Evolutionary conservation across 2,113 vertebrate genomes (phyloP).

Genomic region (Vanacampus margaritifer): DNA sequence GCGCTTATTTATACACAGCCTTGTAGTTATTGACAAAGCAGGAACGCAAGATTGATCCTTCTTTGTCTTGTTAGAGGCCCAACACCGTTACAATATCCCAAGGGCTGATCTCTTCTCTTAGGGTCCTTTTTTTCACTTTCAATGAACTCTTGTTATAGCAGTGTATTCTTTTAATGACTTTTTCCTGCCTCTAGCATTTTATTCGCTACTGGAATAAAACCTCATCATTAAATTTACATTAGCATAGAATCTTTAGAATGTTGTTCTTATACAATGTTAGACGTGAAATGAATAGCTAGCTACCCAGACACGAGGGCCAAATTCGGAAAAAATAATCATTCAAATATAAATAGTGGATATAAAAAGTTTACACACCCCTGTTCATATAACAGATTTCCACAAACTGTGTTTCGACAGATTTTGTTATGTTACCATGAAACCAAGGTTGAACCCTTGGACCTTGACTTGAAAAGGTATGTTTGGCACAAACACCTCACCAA

Average conservation of each 20-base stretch:
- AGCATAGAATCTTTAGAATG: not conserved
- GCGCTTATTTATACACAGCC: constrained; percentile 28
- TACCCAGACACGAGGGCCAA: not conserved
- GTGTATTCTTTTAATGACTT: not conserved
- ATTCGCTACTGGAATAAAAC: not conserved
- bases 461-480: too few species aligned
- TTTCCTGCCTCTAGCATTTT: not conserved
- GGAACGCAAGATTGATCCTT: constrained; percentile 17
- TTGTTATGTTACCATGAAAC: too few species aligned
- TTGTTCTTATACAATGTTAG: not conserved
- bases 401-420: too few species aligned
- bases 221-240: not conserved
- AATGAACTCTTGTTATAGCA: not conserved
- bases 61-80: constrained; percentile 20
- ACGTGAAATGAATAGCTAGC: too few species aligned
- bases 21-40: constrained; percentile 22
- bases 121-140: not conserved
- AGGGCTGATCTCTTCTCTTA: not conserved
- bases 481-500: too few species aligned
- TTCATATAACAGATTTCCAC: too few species aligned
- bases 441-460: too few species aligned
- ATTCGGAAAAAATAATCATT: too few species aligned
- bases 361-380: too few species aligned
- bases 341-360: too few species aligned
- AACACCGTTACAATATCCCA: constrained; percentile 12